Percentiles rank a stretch among this genome's conserved stretches.
Conservation (phyloP, 2,797 vertebrate genomes). For the Lutjanus argentimaculatus region DNA sequence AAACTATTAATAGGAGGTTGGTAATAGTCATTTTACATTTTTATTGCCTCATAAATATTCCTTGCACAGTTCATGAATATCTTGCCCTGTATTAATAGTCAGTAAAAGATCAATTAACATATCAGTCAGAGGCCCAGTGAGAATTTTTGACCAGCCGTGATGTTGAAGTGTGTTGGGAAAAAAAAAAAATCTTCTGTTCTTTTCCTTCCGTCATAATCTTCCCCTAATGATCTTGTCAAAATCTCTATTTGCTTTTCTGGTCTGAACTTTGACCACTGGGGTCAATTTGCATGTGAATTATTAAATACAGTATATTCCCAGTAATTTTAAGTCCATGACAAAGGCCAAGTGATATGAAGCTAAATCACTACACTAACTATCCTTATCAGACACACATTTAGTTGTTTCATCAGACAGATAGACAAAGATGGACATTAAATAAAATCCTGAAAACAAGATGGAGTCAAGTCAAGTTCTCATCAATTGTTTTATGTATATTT, state of each 20-base stretch:
- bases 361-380: constrained; percentile 14
- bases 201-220: constrained; percentile 52
- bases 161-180: constrained; percentile 19
- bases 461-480: neutral
- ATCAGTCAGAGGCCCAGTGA: constrained; percentile 63
- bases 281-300: constrained; percentile 77
- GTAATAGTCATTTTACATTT: constrained; percentile 77
- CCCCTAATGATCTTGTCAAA: constrained; percentile 60
- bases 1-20: constrained; percentile 35
- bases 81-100: constrained; percentile 78
- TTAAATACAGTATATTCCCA: constrained; percentile 60
- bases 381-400: constrained; percentile 16
- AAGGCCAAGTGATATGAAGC: constrained; percentile 16
- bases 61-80: constrained; percentile 79
- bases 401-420: constrained; percentile 22
- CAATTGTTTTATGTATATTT: neutral
- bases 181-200: constrained; percentile 28
- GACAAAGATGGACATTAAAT: neutral
- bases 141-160: constrained; percentile 55
- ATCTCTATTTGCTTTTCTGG: constrained; percentile 39
- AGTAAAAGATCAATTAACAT: constrained; percentile 86
- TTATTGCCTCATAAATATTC: constrained; percentile 84
- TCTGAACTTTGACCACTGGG: constrained; percentile 72
- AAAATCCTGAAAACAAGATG: neutral
- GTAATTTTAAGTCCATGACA: constrained; percentile 45